phyloP scores from a whole-genome alignment of 2,113 vertebrate genomes.

The Atherinomorus stipes region DNA sequence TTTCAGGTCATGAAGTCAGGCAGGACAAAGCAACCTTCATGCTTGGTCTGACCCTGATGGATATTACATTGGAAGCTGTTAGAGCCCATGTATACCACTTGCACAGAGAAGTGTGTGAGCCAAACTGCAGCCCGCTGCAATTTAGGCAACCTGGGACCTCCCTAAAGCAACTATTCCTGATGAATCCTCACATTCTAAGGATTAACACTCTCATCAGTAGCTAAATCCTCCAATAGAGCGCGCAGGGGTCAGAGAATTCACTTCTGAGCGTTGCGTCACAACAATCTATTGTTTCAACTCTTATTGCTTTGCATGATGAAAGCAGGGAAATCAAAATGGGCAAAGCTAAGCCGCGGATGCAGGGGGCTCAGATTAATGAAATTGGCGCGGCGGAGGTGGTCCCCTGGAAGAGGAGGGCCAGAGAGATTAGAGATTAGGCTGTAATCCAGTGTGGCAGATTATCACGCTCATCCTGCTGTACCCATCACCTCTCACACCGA shows the following conservation, averaged over 20 bases:
- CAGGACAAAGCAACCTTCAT: conserved; percentile 76
- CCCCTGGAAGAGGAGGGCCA: conserved; percentile 64
- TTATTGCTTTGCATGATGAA: conserved; percentile 57
- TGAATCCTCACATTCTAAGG: conserved; percentile 79
- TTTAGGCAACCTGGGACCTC: conserved; percentile 73
- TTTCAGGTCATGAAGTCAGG: conserved; percentile 76
- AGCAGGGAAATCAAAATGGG: conserved; percentile 76
- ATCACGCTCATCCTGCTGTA: conserved; percentile 79
- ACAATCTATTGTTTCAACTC: conserved; percentile 69
- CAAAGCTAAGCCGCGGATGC: conserved; percentile 67
- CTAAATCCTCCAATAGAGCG: conserved; percentile 72
- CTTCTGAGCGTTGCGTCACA: conserved; percentile 63
- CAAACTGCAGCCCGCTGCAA: conserved; percentile 71
- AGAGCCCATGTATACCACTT: conserved; percentile 60
- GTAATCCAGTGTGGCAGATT: conserved; percentile 82
- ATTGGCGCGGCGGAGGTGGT: conserved; percentile 73
- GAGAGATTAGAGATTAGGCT: conserved; percentile 81
- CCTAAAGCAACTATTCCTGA: conserved; percentile 75
- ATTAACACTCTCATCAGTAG: conserved; percentile 74
- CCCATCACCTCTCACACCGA: conserved; percentile 79
- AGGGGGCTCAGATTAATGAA: conserved; percentile 73
- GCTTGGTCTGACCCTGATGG: conserved; percentile 61
- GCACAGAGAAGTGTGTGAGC: conserved; percentile 21
- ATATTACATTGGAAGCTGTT: conserved; percentile 56
- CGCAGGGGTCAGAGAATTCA: conserved; percentile 59